Percentiles rank a stretch among this genome's conserved stretches.
Evolutionary conservation across 2,888 invertebrate genomes (phyloP).

Genomic region (Acronicta aceris): DNA sequence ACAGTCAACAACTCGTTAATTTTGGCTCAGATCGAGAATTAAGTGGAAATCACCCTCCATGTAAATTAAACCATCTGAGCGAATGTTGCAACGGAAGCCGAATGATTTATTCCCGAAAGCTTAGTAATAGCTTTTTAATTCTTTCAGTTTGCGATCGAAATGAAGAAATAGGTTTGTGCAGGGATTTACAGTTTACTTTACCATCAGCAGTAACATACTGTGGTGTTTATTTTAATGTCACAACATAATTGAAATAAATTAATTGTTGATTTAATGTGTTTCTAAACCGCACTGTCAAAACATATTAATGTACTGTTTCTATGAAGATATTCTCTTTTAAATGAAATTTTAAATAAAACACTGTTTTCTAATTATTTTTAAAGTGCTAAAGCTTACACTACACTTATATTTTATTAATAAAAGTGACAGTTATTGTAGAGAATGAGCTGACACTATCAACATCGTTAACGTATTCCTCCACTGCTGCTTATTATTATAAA

Average conservation of each 20-base stretch:
- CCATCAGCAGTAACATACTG: neutral
- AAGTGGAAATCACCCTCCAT: conserved; percentile 68
- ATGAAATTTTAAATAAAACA: too few species aligned
- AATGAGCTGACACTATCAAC: too few species aligned
- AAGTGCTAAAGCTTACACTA: too few species aligned
- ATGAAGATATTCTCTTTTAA: too few species aligned
- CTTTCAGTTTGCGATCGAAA: conserved; percentile 64
- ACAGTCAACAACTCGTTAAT: conserved; percentile 63
- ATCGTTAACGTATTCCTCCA: too few species aligned
- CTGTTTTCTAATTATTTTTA: too few species aligned
- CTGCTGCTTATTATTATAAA: too few species aligned
- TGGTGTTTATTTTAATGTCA: neutral
- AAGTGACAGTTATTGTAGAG: too few species aligned
- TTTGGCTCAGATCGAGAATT: conserved; percentile 63
- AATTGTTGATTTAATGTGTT: neutral
- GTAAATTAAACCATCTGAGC: conserved; percentile 74
- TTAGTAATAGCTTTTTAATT: conserved; percentile 74
- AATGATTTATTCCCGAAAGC: conserved; percentile 72
- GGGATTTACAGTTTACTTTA: neutral
- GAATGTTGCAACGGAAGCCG: conserved; percentile 69
- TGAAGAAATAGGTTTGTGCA: conserved; percentile 50
- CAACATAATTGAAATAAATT: neutral
- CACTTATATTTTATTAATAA: too few species aligned
- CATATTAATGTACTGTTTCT: too few species aligned
- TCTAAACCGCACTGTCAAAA: too few species aligned